Conservation (phyloP, 2,888 invertebrate species). For the Apotomis betuletana region DNA sequence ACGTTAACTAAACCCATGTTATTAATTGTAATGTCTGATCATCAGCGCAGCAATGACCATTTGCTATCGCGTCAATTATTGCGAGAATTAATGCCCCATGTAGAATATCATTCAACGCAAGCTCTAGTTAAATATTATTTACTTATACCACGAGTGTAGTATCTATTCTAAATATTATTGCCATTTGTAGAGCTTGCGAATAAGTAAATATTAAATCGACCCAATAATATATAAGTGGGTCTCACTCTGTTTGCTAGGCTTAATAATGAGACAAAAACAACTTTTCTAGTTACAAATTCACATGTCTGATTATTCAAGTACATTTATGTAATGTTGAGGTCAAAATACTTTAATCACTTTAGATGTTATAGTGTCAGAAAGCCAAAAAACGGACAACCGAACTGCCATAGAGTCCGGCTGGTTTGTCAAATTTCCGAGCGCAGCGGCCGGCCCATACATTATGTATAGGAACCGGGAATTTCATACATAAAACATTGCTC, state of each 20-base stretch:
- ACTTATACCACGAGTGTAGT: background rate
- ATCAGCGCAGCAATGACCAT: slow-evolving; percentile 17
- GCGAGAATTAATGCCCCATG: slow-evolving; percentile 7
- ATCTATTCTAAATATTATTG: background rate
- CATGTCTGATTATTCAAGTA: background rate
- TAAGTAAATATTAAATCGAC: background rate
- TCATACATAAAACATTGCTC: slow-evolving; percentile 82
- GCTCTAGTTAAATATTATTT: background rate
- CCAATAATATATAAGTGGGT: background rate
- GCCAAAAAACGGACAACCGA: slow-evolving; percentile 64
- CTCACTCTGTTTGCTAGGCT: background rate
- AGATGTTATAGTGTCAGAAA: slow-evolving; percentile 64
- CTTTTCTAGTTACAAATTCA: background rate
- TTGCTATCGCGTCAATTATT: slow-evolving; percentile 22
- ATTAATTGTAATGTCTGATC: slow-evolving; percentile 23
- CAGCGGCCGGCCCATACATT: slow-evolving; percentile 76
- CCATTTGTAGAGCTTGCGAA: background rate
- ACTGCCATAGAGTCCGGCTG: slow-evolving; percentile 73
- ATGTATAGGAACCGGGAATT: slow-evolving; percentile 73
- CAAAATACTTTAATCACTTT: slow-evolving; percentile 29
- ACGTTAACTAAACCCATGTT: slow-evolving; percentile 5
- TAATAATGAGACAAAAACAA: background rate
- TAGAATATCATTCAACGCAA: slow-evolving; percentile 9
- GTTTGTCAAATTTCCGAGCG: slow-evolving; percentile 78
- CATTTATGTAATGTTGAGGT: slow-evolving; percentile 14